Conservation (phyloP, 1,140 invertebrate genomes). For the Leptinotarsa texana region DNA sequence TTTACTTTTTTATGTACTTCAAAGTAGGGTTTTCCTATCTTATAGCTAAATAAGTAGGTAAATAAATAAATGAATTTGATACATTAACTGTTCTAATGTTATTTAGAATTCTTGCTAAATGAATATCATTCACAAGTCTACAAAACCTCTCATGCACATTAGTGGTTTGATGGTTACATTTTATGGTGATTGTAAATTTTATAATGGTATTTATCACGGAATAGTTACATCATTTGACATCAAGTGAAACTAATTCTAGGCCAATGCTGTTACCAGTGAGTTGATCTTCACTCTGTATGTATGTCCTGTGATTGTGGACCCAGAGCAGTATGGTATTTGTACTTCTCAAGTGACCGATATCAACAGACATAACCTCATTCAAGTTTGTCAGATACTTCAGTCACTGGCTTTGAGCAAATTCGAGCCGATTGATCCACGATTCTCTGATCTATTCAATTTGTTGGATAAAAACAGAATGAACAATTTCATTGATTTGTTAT, state of each 20-base stretch:
- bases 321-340: constrained; percentile 93
- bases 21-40: too few species aligned
- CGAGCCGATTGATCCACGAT: constrained; percentile 75
- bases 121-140: too few species aligned
- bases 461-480: constrained; percentile 79
- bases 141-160: too few species aligned
- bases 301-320: constrained; percentile 94
- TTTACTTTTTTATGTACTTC: too few species aligned
- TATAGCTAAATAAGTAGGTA: too few species aligned
- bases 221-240: not conserved
- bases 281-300: constrained; percentile 93
- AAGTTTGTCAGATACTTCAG: constrained; percentile 89
- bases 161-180: too few species aligned
- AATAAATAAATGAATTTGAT: too few species aligned
- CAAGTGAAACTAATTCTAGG: constrained; percentile 56
- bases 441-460: constrained; percentile 72
- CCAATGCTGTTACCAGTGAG: constrained; percentile 84
- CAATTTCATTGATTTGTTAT: constrained; percentile 72
- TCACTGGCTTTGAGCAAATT: constrained; percentile 83
- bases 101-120: too few species aligned
- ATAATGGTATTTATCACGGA: too few species aligned
- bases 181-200: too few species aligned
- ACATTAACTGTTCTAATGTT: too few species aligned
- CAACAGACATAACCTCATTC: constrained; percentile 90
- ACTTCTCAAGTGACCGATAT: constrained; percentile 91